Percentiles rank a stretch among this genome's conserved stretches.
phyloP scores from a whole-genome alignment of 2,888 invertebrate genomes.

The Uloborus plumipes region DNA sequence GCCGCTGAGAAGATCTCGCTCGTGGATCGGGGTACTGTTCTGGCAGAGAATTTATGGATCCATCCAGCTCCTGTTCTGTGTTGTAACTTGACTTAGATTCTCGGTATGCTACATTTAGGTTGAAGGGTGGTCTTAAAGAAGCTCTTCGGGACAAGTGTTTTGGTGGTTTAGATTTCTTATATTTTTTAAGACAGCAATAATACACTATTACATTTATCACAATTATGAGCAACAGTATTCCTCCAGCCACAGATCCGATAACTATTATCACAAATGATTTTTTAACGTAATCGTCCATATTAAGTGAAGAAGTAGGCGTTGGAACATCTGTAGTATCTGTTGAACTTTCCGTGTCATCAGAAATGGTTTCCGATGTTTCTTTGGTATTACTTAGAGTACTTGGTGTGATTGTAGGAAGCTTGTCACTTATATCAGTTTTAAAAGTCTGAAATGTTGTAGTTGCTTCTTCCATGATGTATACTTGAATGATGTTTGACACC shows the following conservation, averaged over 20 bases:
- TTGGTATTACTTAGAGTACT: too few species aligned
- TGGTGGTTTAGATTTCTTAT: neutral
- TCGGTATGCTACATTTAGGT: slow-evolving; percentile 36
- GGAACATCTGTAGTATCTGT: neutral
- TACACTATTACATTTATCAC: slow-evolving; percentile 40
- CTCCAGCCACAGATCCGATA: slow-evolving; percentile 8
- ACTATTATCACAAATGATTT: slow-evolving; percentile 25
- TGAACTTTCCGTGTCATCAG: neutral
- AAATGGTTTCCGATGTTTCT: too few species aligned
- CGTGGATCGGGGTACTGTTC: neutral
- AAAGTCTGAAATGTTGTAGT: neutral
- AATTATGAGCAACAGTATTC: slow-evolving; percentile 26
- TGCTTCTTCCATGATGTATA: slow-evolving; percentile 8
- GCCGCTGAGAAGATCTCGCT: neutral
- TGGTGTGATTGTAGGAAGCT: too few species aligned
- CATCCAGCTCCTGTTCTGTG: neutral
- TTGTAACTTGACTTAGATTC: slow-evolving; percentile 12
- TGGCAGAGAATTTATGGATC: slow-evolving; percentile 17
- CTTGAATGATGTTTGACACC: slow-evolving; percentile 48
- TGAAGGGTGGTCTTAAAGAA: slow-evolving; percentile 36
- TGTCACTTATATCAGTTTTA: too few species aligned
- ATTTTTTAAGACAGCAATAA: slow-evolving; percentile 32
- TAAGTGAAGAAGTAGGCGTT: neutral
- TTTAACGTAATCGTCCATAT: neutral
- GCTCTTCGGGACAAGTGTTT: slow-evolving; percentile 7